A percentile compares a stretch with the other conserved stretches of the same genome.
Conservation (phyloP, 2,888 invertebrate species). For the Sipha maydis region DNA sequence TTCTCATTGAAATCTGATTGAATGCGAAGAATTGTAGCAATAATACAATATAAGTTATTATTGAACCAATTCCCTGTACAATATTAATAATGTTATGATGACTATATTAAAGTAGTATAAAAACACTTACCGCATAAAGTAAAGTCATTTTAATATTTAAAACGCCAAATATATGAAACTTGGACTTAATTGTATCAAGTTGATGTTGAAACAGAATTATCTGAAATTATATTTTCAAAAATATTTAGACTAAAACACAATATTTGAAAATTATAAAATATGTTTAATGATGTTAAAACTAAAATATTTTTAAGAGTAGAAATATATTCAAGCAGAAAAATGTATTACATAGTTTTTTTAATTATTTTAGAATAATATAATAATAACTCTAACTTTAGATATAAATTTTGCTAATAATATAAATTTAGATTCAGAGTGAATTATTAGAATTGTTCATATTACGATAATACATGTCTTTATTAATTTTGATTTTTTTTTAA, state of each 20-base stretch:
- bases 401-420: no score
- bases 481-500: no score
- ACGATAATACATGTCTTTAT: no score
- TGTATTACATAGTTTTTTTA: no score
- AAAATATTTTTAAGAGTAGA: no score
- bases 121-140: conserved; percentile 37
- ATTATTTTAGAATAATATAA: no score
- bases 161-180: conserved; percentile 31
- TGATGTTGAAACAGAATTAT: conserved; percentile 54
- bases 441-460: no score
- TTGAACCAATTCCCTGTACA: conserved; percentile 41
- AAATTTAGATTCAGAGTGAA: no score
- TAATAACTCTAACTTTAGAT: no score
- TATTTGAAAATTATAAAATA: no score
- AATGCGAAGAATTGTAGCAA: conserved; percentile 39
- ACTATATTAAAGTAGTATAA: neutral
- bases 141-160: conserved; percentile 41
- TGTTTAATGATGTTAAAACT: no score
- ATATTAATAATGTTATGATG: neutral
- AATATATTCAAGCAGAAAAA: no score
- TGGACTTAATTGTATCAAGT: conserved; percentile 36
- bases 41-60: conserved; percentile 14
- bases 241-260: neutral
- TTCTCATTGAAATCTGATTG: conserved; percentile 26
- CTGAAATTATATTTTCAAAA: conserved; percentile 31